Evolutionary conservation across 2,113 vertebrate species (phyloP), one percentile per base, ranked within the genome.

Genomic region (Zingel zingel): DNA sequence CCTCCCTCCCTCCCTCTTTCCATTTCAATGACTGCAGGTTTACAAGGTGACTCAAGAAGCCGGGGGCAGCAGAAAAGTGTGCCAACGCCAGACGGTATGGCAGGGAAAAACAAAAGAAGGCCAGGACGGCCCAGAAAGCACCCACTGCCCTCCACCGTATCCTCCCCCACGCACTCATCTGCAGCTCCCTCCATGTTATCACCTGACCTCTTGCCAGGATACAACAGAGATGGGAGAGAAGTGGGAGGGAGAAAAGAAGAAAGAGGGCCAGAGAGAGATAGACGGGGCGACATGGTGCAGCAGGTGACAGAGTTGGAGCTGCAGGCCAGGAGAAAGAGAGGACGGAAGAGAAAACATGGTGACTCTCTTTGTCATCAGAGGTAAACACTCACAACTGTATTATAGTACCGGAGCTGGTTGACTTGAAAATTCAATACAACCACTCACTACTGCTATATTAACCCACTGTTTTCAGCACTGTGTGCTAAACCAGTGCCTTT

Each of bases 81-180:
- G 81, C 88, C 91, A 87, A 45, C 74, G 2, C 57, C 83, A 64
- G 96, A 96, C 80, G 95, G 96, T 66, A 86, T 58, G 33, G 85
- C 83, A 18, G 84, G 65, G 65, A 96, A 96, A 19, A 97, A 97
- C 78, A 99, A 97, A 92, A 96, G 97, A 21, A 90, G 98, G 79
- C 98, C 97, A 0, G 98, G 98, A 1, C 91, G 98, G 79, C 98
- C 98, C 51, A 93, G 97, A 80, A 99, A 99, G 78, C 96, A 96
- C 89, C 97, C 96, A 0, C 87, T 96, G 82, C 81, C 85, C 72
- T 84, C 91, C 74, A 14, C 83, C 5, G 67, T 54, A 12, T 71
- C 88, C 77, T 79, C 92, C 71, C 77, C 89, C 72, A 23, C 57
- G 0, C 66, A 69, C 80, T 81, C 85, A 27, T 77, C 87, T 48